A percentile compares a stretch with the other conserved stretches of the same genome.
Evolutionary conservation across 2,113 vertebrate species (phyloP).

Genomic region (Sinocyclocheilus grahami): DNA sequence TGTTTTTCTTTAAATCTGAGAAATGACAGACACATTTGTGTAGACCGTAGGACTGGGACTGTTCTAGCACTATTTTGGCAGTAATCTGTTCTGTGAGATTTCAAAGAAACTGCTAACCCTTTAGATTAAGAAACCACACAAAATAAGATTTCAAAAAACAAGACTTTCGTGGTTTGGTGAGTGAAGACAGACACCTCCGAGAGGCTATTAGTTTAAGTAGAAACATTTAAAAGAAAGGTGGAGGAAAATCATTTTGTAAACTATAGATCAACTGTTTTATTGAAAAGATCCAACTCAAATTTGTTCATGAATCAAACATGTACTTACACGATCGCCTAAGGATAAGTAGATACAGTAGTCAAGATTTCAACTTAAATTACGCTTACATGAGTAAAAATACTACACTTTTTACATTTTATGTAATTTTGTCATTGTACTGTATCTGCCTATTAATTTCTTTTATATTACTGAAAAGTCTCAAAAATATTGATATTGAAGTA

Average conservation of each 20-base stretch:
- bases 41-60: background rate
- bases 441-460: background rate
- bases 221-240: background rate
- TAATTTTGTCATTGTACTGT: background rate
- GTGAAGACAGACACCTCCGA: background rate
- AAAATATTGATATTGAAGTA: background rate
- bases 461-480: background rate
- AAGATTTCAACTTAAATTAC: background rate
- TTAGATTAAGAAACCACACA: background rate
- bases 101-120: background rate
- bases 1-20: no score
- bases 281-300: background rate
- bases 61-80: background rate
- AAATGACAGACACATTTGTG: no score
- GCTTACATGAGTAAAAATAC: background rate
- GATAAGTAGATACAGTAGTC: background rate
- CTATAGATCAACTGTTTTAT: background rate
- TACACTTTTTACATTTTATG: background rate
- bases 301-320: background rate
- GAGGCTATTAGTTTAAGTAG: background rate
- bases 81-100: background rate
- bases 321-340: background rate
- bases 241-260: background rate
- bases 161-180: background rate
- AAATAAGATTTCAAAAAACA: background rate